Evolutionary conservation across 2,797 vertebrate species (phyloP), one percentile per base, ranked within the genome.

Genomic region (Fratercula arctica): DNA sequence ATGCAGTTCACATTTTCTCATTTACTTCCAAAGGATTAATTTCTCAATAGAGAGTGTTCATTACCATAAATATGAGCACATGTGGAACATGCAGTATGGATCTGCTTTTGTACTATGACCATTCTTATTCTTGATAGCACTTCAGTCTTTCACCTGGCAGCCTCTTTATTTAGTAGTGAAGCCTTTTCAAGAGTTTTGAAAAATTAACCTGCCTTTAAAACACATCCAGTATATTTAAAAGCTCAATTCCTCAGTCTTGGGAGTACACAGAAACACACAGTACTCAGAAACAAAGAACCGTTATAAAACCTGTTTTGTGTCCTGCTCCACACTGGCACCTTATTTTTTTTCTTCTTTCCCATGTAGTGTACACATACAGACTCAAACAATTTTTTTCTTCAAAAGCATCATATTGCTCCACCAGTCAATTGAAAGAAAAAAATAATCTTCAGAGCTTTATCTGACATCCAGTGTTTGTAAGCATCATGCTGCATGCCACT

Each of bases 171-270:
- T 48, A 72, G 15, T 7, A 57, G 39, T 11, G 10, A 25, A 87
- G 41, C 5, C 8, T 78, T 31, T 89, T 59, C 39, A 46, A 77
- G 50, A 53, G 63, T 64, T 94, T 53, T 86, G 31, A 72, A 86
- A 72, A 66, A 73, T 37, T 50, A 75, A 57, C 9, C 16, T 70
- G 21, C 21, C 9, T 81, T 93, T 74, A 78, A 89, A 96, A 74
- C 11, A 45, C 3, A 15, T 25, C 28, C 51, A 48, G 21, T 39
- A 21, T n/a, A 64, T 48, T 67, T 87, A 54, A 90, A 94, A 86
- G 39, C 45, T 90, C 56, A 92, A 28, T 25, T 67, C 26, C 57
- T 87, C 59, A 59, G 28, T 15, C 18, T 67, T 48, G 39, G 24
- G 29, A 90, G 37, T 18, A 60, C 39, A 56, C 26, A 72, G 45